Evolutionary conservation across 2,797 vertebrate species (phyloP).

Genomic region (Xenopus petersii): DNA sequence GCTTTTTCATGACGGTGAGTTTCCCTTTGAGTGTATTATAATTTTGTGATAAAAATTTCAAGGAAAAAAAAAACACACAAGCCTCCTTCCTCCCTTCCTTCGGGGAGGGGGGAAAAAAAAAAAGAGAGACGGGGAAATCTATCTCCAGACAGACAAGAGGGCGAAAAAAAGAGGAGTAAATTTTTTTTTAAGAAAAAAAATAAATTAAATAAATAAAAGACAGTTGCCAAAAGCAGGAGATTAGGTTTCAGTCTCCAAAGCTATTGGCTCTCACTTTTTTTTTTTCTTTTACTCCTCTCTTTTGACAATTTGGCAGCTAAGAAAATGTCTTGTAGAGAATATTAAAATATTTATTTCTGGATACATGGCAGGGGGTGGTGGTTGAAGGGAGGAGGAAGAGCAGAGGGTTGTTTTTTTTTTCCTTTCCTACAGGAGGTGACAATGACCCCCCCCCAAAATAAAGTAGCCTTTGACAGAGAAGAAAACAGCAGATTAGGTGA

Average conservation of each 20-base stretch:
- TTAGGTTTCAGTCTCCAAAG: slow-evolving; percentile 94
- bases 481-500: slow-evolving; percentile 60
- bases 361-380: slow-evolving; percentile 45
- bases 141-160: slow-evolving; percentile 86
- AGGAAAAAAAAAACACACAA: slow-evolving; percentile 85
- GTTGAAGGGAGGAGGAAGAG: slow-evolving; percentile 42
- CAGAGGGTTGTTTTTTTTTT: slow-evolving; percentile 42
- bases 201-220: slow-evolving; percentile 66
- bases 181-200: slow-evolving; percentile 70
- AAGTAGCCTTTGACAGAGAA: slow-evolving; percentile 53
- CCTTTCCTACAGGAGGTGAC: slow-evolving; percentile 26
- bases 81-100: slow-evolving; percentile 88
- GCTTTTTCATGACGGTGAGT: slow-evolving; percentile 99
- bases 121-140: slow-evolving; percentile 79
- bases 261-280: slow-evolving; percentile 72
- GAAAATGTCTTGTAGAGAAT: slow-evolving; percentile 59
- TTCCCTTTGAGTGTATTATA: slow-evolving; percentile 99
- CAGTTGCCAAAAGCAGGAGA: slow-evolving; percentile 87
- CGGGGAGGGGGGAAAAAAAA: slow-evolving; percentile 80
- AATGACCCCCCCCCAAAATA: slow-evolving; percentile 19
- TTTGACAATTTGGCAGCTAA: slow-evolving; percentile 14
- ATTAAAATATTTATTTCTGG: slow-evolving; percentile 58
- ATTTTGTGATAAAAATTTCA: slow-evolving; percentile 99
- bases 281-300: slow-evolving; percentile 59
- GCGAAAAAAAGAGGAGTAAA: slow-evolving; percentile 67